Conservation (phyloP, 2,888 invertebrate genomes). For the Hypercompe scribonia region DNA sequence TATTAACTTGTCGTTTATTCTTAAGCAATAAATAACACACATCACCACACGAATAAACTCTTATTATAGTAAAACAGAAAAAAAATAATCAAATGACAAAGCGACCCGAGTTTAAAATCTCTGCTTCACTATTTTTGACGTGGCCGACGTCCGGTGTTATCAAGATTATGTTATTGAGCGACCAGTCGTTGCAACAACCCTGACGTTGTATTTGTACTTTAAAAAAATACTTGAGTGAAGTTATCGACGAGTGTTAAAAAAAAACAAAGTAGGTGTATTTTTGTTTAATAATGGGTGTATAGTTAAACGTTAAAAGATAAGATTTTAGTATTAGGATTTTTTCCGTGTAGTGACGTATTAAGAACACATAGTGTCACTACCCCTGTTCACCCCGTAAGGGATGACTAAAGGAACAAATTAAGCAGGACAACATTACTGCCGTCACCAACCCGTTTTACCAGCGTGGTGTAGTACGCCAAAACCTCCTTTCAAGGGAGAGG, state of each 20-base stretch:
- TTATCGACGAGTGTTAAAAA: slow-evolving; percentile 36
- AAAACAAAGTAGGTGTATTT: slow-evolving; percentile 45
- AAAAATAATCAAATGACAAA: slow-evolving; percentile 16
- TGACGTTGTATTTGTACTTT: slow-evolving; percentile 34
- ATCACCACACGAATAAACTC: not conserved
- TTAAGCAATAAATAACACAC: not conserved
- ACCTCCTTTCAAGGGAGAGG: too few species aligned
- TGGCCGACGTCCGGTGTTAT: slow-evolving; percentile 52
- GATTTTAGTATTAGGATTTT: not conserved
- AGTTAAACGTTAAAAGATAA: not conserved
- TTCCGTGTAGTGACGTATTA: too few species aligned
- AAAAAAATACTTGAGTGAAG: slow-evolving; percentile 36
- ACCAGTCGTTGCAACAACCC: slow-evolving; percentile 49
- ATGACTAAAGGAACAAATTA: too few species aligned
- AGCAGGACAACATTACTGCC: too few species aligned
- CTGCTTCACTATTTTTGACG: slow-evolving; percentile 53
- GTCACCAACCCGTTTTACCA: too few species aligned
- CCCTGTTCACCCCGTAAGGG: too few species aligned
- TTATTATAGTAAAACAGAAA: not conserved
- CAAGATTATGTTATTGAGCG: slow-evolving; percentile 56
- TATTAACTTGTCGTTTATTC: not conserved
- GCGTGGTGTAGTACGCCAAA: too few species aligned
- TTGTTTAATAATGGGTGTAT: slow-evolving; percentile 11
- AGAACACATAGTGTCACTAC: too few species aligned
- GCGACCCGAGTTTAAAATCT: slow-evolving; percentile 37